These are phyloP conservation scores for Potorous gilbertii DNA, from an alignment of 2,797 vertebrate genomes.

Conservation along the genomic window DNA sequence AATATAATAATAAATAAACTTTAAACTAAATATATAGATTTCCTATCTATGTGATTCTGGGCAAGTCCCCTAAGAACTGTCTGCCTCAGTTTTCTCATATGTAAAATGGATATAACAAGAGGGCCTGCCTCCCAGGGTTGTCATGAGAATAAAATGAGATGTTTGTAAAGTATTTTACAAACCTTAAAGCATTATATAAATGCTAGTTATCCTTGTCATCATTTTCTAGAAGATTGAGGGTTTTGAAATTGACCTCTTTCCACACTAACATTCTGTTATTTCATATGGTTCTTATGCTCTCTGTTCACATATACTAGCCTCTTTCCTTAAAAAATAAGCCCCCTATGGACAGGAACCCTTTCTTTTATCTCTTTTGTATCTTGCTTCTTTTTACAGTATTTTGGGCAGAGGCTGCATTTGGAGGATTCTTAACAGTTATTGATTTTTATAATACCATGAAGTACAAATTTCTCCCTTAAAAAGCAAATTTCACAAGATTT, in stretches of 20 bases:
- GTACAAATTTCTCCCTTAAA: background rate
- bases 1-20: too few relatives aligned
- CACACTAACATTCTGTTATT: background rate
- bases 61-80: background rate
- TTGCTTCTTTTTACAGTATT: background rate
- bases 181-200: background rate
- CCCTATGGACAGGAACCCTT: background rate
- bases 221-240: background rate
- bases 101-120: background rate
- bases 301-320: background rate
- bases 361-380: background rate
- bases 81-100: background rate
- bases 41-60: background rate
- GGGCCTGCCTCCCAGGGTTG: background rate
- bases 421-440: background rate
- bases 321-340: background rate
- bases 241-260: background rate
- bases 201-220: background rate
- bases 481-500: background rate
- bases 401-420: background rate
- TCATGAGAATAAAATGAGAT: background rate
- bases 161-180: background rate
- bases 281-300: background rate
- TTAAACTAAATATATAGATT: background rate
- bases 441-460: background rate